A percentile compares a stretch with the other conserved stretches of the same genome.
Conservation (phyloP, 2,797 vertebrate genomes). For the Crocodylus rhombifer region DNA sequence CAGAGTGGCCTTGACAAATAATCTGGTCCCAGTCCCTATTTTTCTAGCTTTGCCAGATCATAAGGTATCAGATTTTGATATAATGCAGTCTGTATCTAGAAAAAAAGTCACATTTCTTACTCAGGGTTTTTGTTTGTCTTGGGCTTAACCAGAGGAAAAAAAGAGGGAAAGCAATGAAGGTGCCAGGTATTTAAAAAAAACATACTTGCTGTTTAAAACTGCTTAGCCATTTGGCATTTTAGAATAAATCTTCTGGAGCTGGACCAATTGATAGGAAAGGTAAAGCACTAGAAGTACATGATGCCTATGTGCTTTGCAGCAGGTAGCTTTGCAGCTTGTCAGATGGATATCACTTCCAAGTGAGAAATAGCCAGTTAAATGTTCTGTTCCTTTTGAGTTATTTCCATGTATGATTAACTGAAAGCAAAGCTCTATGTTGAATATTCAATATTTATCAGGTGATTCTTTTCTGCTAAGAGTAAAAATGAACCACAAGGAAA, state of each 20-base stretch:
- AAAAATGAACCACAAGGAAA: background rate
- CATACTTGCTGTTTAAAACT: background rate
- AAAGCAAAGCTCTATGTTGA: background rate
- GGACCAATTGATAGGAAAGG: background rate
- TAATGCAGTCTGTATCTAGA: background rate
- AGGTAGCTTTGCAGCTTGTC: background rate
- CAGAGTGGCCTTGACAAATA: background rate
- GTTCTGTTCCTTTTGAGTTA: background rate
- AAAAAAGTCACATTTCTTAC: background rate
- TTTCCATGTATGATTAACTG: background rate
- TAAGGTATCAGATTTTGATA: background rate
- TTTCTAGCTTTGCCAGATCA: background rate
- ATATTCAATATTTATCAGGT: background rate
- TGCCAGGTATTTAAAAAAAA: no score
- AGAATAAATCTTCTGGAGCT: background rate
- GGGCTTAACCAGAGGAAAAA: constrained; percentile 1
- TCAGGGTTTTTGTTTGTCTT: background rate
- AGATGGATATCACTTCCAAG: background rate
- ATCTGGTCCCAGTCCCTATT: background rate
- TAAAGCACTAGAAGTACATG: background rate
- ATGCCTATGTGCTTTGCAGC: background rate
- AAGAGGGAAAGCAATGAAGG: no score
- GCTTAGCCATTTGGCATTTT: background rate
- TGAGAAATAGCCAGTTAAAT: background rate
- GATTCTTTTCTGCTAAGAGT: background rate